These are phyloP conservation scores for Ondatra zibethicus DNA, from an alignment of 2,113 vertebrate species.

Conservation along the genomic window DNA sequence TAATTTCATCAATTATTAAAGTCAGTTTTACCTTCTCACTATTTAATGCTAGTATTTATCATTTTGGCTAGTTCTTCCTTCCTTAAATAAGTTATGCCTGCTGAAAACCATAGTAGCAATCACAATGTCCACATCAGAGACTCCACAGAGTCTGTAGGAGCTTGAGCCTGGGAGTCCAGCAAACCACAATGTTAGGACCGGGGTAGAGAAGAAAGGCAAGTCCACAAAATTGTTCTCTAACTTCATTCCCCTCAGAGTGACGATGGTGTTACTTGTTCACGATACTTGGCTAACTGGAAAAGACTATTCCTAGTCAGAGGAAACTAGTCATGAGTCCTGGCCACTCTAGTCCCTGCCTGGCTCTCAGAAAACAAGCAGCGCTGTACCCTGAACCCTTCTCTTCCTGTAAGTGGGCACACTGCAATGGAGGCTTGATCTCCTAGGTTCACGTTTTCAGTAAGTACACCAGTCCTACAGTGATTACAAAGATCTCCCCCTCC, in stretches of 20 bases:
- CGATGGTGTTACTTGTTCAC: neutral
- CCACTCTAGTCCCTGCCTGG: neutral
- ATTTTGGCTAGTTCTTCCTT: neutral
- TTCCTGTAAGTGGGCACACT: neutral
- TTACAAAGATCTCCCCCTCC: neutral
- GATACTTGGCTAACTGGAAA: neutral
- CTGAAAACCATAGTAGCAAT: neutral
- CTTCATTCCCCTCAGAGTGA: neutral
- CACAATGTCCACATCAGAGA: neutral
- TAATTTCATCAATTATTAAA: neutral
- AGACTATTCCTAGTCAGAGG: neutral
- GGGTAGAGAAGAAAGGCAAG: neutral
- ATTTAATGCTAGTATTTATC: too few species aligned
- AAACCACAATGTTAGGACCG: neutral
- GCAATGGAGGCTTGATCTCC: neutral
- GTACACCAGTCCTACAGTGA: neutral
- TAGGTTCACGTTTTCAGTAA: neutral
- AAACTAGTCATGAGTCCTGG: neutral
- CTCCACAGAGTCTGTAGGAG: neutral
- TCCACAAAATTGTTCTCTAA: neutral
- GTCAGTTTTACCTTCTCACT: neutral
- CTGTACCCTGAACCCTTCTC: neutral
- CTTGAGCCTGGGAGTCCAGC: neutral
- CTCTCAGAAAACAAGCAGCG: neutral
- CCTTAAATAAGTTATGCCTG: neutral